Base-by-base conservation (phyloP, 2,797 vertebrate species). In the Alectoris magna region DNA sequence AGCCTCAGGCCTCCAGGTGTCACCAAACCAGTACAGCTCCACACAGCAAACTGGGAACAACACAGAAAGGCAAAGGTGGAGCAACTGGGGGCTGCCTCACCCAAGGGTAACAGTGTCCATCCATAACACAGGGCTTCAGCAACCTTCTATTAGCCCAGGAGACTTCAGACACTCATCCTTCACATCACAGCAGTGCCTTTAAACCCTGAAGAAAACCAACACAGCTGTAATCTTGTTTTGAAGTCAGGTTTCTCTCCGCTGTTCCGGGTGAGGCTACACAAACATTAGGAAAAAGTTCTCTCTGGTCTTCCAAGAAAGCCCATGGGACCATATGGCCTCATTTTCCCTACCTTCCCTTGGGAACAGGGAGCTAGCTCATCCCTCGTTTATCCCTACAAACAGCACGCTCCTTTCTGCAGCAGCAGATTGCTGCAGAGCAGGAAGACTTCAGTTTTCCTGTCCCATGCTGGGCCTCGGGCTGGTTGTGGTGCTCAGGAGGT, bases 81-180 rank as follows among this genome's bases (percentile, higher is more conserved):
- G 55, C 39, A 78, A 21, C 18, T 39, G 43, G 6, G 9, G 44
- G 11, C 3, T 68, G 36, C 66, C 36, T 76, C 71, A 18, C 18
- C 27, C 26, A 4, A 13, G 34, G 38, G 6, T 66, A 60, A 31
- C 9, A 64, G 31, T 3, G 29, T 51, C 46, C 63, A 41, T 5
- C 43, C 2, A 0, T 24, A 24, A 49, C 12, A 8, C 18, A 5
- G 12, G 38, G n/a, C 21, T 85, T 79, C 43, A n/a, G 44, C 5
- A 85, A 29, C 11, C 13, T 34, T 48, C 39, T 58, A 31, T 69
- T 24, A 27, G 23, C 51, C 59, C 11, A 11, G 48, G 16, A 39
- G 11, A 48, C 5, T 46, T 66, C 23, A 0, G 72, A 27, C 0
- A 14, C 24, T 31, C 3, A 0, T n/a, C 44, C 53, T 73, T 58